Evolutionary conservation across 2,113 vertebrate genomes (phyloP), one percentile per base, ranked within the genome.

Genomic region (Podarcis raffonei): DNA sequence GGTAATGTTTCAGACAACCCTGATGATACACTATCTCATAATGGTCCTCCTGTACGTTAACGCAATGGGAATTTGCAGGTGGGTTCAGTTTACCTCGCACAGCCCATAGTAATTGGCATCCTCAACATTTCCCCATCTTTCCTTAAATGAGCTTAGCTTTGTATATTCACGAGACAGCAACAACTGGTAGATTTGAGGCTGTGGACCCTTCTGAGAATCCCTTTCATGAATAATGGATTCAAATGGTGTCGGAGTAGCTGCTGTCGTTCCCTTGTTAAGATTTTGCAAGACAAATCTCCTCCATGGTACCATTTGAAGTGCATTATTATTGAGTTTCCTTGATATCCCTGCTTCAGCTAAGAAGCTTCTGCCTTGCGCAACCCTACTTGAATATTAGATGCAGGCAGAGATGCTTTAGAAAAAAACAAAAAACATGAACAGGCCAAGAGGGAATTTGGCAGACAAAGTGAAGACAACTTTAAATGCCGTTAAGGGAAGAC

Each of bases 401-500:
- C 48, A 57, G 23, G 11, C n/a, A 35, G 16, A 57, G 11, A 30
- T 27, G 20, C n/a, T 59, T 42, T 42, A 42, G 13, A 74, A 15
- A 35, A 74, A 74, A 74, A 16, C n/a, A 32, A 62, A 6, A 23
- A 68, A 84, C 9, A 74, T 6, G 84, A 78, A 57, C 91, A 87
- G 84, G 69, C 82, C 80, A 91, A 62, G 84, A 13, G 83, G n/a
- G 68, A 81, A 12, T 25, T 85, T 32, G 32, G 85, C 11, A 68
- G 39, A 0, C 18, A 12, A 59, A 3, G 9, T 82, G 91, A 37
- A 89, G 90, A 88, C 66, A 62, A 91, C 88, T 48, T 30, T 0
- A 72, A 57, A 85, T 53, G 89, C 83, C 35, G 74, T 87, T 68
- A 71, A 85, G 4, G 59, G 48, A 15, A 72, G 1, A 35, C 22